Percentiles rank a stretch among this genome's conserved stretches.
Evolutionary conservation across 2,113 vertebrate species (phyloP).

Genomic region (Tetrao urogallus): DNA sequence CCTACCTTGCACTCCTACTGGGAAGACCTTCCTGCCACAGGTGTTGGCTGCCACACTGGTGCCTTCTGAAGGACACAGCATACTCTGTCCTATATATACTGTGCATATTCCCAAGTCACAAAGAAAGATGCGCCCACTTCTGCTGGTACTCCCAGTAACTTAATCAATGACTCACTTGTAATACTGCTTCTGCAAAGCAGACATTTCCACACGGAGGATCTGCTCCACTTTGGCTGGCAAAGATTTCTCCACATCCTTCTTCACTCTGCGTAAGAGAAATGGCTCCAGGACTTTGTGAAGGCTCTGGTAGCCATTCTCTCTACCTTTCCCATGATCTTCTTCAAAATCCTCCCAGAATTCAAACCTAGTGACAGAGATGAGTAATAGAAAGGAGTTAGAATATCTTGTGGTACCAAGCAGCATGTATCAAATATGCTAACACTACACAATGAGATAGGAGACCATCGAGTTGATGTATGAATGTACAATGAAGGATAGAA

Average conservation of each 20-base stretch:
- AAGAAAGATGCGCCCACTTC: not conserved
- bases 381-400: not conserved
- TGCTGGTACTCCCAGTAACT: not conserved
- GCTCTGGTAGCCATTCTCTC: constrained; percentile 96
- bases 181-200: constrained; percentile 96
- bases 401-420: not conserved
- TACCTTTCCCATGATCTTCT: constrained; percentile 93
- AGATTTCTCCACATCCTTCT: constrained; percentile 98
- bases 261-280: constrained; percentile 94
- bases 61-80: not conserved
- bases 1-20: not conserved
- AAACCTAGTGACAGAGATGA: constrained; percentile 81
- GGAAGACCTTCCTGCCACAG: not conserved
- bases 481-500: not conserved
- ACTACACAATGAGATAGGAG: not conserved
- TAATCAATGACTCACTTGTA: constrained; percentile 87
- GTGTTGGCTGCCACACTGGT: not conserved
- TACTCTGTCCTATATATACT: not conserved
- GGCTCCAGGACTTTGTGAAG: constrained; percentile 98
- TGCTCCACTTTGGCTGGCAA: constrained; percentile 98
- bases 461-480: not conserved
- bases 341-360: constrained; percentile 98
- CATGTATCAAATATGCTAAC: not conserved
- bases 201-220: constrained; percentile 98
- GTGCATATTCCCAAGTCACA: not conserved